Percentiles rank a stretch among this genome's conserved stretches.
Evolutionary conservation across 2,888 invertebrate species (phyloP).

Genomic region (Mimas tiliae): DNA sequence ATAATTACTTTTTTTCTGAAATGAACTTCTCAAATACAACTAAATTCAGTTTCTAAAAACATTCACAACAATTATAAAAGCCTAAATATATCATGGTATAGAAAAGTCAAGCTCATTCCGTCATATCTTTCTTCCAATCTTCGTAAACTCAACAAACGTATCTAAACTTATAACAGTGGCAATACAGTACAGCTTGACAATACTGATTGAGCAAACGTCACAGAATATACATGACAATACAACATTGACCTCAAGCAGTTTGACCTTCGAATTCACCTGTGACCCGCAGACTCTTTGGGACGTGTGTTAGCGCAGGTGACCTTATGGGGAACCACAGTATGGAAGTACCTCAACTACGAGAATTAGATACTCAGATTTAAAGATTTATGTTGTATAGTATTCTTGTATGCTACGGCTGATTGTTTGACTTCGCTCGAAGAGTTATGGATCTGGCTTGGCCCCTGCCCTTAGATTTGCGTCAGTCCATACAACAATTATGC

Average conservation of each 20-base stretch:
- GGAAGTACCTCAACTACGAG: conserved; percentile 16
- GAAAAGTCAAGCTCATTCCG: no score
- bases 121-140: neutral
- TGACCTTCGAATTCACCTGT: conserved; percentile 63
- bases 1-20: neutral
- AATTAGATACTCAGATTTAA: conserved; percentile 36
- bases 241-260: conserved; percentile 68
- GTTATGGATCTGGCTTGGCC: conserved; percentile 74
- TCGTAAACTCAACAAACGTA: neutral
- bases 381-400: conserved; percentile 7
- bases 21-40: neutral
- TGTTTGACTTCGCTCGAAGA: conserved; percentile 50
- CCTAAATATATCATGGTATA: neutral
- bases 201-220: conserved; percentile 26
- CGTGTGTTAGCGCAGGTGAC: conserved; percentile 52
- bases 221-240: conserved; percentile 62
- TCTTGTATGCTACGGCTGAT: conserved; percentile 48
- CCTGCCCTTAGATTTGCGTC: conserved; percentile 72
- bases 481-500: conserved; percentile 75
- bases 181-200: conserved; percentile 20
- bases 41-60: neutral
- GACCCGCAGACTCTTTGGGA: conserved; percentile 70
- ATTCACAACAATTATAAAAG: neutral
- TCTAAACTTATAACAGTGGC: neutral
- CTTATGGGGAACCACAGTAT: conserved; percentile 37